Evolutionary conservation across 2,797 vertebrate species (phyloP).

Genomic region (Parauchenoglanis punctatus): DNA sequence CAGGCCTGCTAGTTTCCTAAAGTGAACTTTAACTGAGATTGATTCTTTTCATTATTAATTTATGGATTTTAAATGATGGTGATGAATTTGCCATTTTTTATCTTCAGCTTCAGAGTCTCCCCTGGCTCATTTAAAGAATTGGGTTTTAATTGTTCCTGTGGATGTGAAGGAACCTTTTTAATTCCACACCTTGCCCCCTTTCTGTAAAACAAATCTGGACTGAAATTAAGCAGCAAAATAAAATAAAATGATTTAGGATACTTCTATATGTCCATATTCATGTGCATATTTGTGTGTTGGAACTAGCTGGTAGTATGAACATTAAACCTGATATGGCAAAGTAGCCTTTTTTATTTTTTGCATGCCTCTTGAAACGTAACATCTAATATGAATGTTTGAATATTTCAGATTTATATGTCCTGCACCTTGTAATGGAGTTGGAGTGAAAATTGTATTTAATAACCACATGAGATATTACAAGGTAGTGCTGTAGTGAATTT

Average conservation of each 20-base stretch:
- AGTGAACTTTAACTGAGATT: conserved; percentile 38
- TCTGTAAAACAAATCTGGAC: conserved; percentile 19
- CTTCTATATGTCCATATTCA: not conserved
- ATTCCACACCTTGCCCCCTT: conserved; percentile 20
- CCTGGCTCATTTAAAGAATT: conserved; percentile 38
- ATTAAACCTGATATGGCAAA: not conserved
- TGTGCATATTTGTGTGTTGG: not conserved
- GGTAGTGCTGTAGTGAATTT: not conserved
- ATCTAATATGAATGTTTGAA: not conserved
- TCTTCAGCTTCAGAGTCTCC: conserved; percentile 7
- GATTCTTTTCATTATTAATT: conserved; percentile 47
- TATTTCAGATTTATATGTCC: not conserved
- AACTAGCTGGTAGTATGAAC: not conserved
- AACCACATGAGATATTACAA: not conserved
- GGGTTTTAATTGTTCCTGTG: conserved; percentile 45
- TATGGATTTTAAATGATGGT: conserved; percentile 31
- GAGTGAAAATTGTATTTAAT: not conserved
- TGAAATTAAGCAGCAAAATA: not conserved
- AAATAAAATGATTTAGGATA: conserved; percentile 5
- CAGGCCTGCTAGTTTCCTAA: conserved; percentile 29
- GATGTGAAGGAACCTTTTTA: conserved; percentile 20
- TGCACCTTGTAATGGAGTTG: too few relatives aligned
- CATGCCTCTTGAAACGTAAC: not conserved
- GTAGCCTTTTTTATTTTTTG: not conserved
- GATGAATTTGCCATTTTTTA: conserved; percentile 44